phyloP scores from a whole-genome alignment of 2,888 invertebrate species.

The Scaptomyza caliginosa region DNA sequence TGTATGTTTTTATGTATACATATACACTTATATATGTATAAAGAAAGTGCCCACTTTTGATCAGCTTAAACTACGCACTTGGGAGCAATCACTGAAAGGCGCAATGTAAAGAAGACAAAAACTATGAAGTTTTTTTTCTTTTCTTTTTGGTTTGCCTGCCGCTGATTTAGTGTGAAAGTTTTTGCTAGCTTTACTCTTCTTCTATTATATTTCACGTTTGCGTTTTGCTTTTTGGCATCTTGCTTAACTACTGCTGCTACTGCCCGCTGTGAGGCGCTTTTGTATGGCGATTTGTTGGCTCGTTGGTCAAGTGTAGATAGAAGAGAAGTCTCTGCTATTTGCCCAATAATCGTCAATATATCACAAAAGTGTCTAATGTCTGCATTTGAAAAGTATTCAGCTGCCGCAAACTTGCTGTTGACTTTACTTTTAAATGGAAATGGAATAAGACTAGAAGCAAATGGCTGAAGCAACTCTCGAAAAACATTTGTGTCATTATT shows the following conservation, averaged over 20 bases:
- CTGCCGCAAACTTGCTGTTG: constrained; percentile 16
- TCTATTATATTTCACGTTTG: constrained; percentile 3
- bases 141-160: constrained; percentile 45
- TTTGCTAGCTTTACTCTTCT: constrained; percentile 36
- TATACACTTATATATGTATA: background rate
- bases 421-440: constrained; percentile 6
- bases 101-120: constrained; percentile 27
- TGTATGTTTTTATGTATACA: background rate
- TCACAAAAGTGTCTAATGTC: constrained; percentile 61
- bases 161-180: constrained; percentile 78
- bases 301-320: constrained; percentile 48
- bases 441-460: background rate
- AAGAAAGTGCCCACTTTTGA: constrained; percentile 68
- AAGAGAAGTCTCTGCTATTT: constrained; percentile 43
- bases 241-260: constrained; percentile 2
- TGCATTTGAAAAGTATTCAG: constrained; percentile 56
- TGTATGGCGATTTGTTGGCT: constrained; percentile 57
- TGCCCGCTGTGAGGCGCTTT: constrained; percentile 49
- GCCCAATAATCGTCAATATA: constrained; percentile 77
- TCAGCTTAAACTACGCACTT: constrained; percentile 74
- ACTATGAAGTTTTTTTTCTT: constrained; percentile 55
- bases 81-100: constrained; percentile 65
- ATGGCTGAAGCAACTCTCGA: constrained; percentile 12
- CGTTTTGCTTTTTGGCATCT: background rate
- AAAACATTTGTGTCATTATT: constrained; percentile 45